Conservation (phyloP, 92 coral and sea anemone genomes). For the Palythoa grandiflora region DNA sequence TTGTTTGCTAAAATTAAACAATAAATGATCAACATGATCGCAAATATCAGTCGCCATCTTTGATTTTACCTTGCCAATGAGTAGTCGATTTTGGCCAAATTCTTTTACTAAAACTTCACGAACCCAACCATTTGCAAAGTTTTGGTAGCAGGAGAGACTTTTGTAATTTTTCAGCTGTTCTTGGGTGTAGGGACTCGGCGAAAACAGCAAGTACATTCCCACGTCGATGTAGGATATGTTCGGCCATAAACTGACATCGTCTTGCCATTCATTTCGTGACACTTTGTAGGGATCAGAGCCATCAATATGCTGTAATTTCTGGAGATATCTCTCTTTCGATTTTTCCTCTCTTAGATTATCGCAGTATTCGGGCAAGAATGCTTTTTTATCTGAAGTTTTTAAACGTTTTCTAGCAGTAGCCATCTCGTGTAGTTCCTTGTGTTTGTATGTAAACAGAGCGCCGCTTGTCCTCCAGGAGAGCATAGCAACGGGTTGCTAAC, state of each 20-base stretch:
- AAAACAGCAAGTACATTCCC: slow-evolving; percentile 37
- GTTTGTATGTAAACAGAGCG: not conserved
- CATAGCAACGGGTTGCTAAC: too few species aligned
- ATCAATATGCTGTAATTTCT: slow-evolving; percentile 11
- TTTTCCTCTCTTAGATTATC: not conserved
- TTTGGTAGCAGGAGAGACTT: not conserved
- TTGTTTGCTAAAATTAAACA: not conserved
- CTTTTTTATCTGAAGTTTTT: slow-evolving; percentile 13
- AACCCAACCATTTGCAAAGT: not conserved
- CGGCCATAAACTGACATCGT: slow-evolving; percentile 59
- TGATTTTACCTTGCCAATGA: not conserved
- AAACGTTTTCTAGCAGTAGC: slow-evolving; percentile 16
- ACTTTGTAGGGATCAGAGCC: slow-evolving; percentile 58
- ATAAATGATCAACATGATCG: slow-evolving; percentile 16
- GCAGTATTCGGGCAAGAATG: slow-evolving; percentile 23
- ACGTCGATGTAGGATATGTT: slow-evolving; percentile 57
- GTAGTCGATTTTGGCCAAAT: not conserved
- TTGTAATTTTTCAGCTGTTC: not conserved
- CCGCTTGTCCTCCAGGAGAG: not conserved
- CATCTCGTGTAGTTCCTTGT: slow-evolving; percentile 1
- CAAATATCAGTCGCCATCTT: not conserved
- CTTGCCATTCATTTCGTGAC: slow-evolving; percentile 48
- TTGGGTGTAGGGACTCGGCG: not conserved
- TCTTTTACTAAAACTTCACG: not conserved
- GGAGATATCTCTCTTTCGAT: slow-evolving; percentile 8